A percentile compares a stretch with the other conserved stretches of the same genome.
These are phyloP conservation scores for Tetraneura akinire DNA, from an alignment of 1,140 invertebrate genomes.

Conservation along the genomic window DNA sequence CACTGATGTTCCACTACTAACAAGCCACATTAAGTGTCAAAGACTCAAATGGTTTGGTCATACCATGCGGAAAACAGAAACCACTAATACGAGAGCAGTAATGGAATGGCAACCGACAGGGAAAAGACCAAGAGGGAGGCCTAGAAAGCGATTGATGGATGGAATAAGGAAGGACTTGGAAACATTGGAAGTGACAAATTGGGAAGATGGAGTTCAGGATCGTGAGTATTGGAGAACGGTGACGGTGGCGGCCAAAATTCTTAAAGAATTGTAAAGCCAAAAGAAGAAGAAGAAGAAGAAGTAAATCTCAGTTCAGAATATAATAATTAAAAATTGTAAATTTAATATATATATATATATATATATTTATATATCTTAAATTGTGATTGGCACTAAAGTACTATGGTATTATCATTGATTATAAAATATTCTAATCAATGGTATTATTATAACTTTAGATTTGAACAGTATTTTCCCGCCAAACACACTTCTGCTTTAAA, in stretches of 20 bases:
- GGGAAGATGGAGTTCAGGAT: constrained; percentile 8
- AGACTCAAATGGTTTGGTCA: constrained; percentile 47
- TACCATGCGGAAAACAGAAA: constrained; percentile 24
- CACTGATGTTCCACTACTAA: neutral
- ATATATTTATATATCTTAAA: too few species aligned
- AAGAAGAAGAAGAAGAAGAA: constrained; percentile 14
- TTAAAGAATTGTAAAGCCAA: constrained; percentile 21
- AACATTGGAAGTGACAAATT: constrained; percentile 10
- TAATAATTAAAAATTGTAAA: too few species aligned
- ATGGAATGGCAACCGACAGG: constrained; percentile 1
- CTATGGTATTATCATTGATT: too few species aligned
- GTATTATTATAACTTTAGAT: too few species aligned
- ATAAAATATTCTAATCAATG: too few species aligned
- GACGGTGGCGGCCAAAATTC: constrained; percentile 16
- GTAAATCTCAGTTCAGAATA: too few species aligned
- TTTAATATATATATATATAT: too few species aligned
- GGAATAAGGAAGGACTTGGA: constrained; percentile 19
- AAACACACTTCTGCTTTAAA: too few species aligned
- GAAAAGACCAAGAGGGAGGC: constrained; percentile 46
- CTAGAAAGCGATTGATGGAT: constrained; percentile 34
- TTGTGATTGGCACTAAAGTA: too few species aligned
- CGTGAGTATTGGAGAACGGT: neutral
- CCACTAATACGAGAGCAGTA: constrained; percentile 21
- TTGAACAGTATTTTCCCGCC: too few species aligned
- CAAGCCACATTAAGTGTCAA: constrained; percentile 24